A percentile compares a stretch with the other conserved stretches of the same genome.
These are phyloP conservation scores for Trissolcus japonicus DNA, from an alignment of 2,888 invertebrate species.

Conservation along the genomic window DNA sequence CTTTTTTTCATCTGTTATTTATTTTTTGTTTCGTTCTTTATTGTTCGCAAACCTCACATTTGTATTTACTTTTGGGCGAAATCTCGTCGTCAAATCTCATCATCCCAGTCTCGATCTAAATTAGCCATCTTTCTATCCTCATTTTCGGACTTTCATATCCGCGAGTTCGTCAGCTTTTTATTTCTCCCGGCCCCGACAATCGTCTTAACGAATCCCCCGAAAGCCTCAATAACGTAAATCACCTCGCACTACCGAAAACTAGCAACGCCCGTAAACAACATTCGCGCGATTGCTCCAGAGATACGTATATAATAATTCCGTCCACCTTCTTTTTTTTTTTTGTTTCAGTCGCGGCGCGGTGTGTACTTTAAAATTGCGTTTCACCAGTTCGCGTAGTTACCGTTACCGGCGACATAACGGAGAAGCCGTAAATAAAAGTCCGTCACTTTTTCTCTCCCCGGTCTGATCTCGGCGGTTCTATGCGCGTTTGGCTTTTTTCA, in stretches of 20 bases:
- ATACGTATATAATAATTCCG: slow-evolving; percentile 8
- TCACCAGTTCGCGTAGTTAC: slow-evolving; percentile 39
- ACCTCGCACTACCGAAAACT: slow-evolving; percentile 17
- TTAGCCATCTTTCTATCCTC: slow-evolving; percentile 4
- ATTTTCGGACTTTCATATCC: slow-evolving; percentile 1
- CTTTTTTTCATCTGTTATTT: neutral
- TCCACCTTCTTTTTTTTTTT: neutral
- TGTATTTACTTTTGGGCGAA: neutral
- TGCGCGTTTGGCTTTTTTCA: slow-evolving; percentile 12
- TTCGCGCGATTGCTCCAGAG: slow-evolving; percentile 6
- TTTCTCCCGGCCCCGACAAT: slow-evolving; percentile 7
- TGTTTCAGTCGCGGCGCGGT: slow-evolving; percentile 27
- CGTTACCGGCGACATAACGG: slow-evolving; percentile 37
- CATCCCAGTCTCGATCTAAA: neutral
- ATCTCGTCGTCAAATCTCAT: neutral
- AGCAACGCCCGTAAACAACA: slow-evolving; percentile 12
- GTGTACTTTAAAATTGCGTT: slow-evolving; percentile 28
- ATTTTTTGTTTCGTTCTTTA: neutral
- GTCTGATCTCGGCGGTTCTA: neutral
- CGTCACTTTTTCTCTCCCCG: slow-evolving; percentile 15
- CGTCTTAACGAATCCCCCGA: slow-evolving; percentile 14
- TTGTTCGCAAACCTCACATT: neutral
- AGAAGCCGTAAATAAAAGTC: slow-evolving; percentile 21
- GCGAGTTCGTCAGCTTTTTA: slow-evolving; percentile 12
- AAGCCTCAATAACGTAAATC: slow-evolving; percentile 19